phyloP scores from a whole-genome alignment of 1,140 invertebrate genomes.

The Aphaenogaster rudis region DNA sequence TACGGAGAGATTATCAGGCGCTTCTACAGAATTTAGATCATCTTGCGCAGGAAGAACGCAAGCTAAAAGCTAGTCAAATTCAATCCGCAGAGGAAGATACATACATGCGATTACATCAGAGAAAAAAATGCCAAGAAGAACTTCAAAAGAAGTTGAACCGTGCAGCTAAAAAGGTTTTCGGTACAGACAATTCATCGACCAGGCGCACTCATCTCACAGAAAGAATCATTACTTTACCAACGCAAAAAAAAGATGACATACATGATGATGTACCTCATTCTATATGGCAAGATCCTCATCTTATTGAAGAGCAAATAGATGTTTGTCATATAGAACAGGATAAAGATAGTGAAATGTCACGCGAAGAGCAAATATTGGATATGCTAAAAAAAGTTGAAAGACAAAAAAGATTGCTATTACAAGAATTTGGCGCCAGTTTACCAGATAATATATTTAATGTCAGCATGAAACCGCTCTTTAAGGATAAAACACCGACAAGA shows the following conservation, averaged over 20 bases:
- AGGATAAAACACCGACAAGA: slow-evolving; percentile 52
- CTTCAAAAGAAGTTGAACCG: slow-evolving; percentile 81
- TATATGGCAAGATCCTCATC: slow-evolving; percentile 70
- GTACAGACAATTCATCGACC: slow-evolving; percentile 13
- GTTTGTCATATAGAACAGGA: slow-evolving; percentile 17
- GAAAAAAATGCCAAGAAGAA: slow-evolving; percentile 72
- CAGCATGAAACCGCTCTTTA: slow-evolving; percentile 78
- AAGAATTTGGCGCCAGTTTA: slow-evolving; percentile 82
- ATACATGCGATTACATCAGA: slow-evolving; percentile 64
- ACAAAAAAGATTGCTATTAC: slow-evolving; percentile 79
- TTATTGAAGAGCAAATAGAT: not conserved
- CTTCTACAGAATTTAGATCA: slow-evolving; percentile 84
- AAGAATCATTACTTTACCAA: slow-evolving; percentile 76
- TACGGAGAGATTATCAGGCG: slow-evolving; percentile 85
- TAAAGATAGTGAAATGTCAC: slow-evolving; percentile 68
- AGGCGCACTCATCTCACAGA: slow-evolving; percentile 58
- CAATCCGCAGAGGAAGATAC: slow-evolving; percentile 53
- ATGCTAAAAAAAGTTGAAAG: slow-evolving; percentile 82
- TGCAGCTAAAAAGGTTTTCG: slow-evolving; percentile 72
- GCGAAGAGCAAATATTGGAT: slow-evolving; percentile 82
- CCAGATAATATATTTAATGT: slow-evolving; percentile 81
- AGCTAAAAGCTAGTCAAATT: slow-evolving; percentile 80
- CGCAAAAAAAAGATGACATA: slow-evolving; percentile 55
- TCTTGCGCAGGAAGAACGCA: slow-evolving; percentile 79
- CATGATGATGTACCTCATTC: slow-evolving; percentile 21